These are phyloP conservation scores for Drosophila sucinea DNA, from an alignment of 1,140 invertebrate genomes.

Conservation along the genomic window DNA sequence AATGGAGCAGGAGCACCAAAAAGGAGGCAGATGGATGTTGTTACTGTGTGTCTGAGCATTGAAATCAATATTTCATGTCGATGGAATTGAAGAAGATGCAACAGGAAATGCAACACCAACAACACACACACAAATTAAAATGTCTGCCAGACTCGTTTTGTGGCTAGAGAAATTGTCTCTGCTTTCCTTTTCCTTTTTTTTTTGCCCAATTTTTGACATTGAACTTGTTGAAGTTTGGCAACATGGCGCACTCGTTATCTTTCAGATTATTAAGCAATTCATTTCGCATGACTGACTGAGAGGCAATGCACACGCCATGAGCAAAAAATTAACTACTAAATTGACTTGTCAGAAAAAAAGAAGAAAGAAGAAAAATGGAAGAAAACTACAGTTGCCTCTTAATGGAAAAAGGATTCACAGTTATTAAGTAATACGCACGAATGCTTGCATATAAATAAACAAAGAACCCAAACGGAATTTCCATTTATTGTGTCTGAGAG, in stretches of 20 bases:
- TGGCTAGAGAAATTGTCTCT: not conserved
- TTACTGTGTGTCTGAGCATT: conserved; percentile 45
- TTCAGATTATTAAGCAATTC: conserved; percentile 69
- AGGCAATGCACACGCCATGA: conserved; percentile 58
- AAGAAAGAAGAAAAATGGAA: conserved; percentile 2
- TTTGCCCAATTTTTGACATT: conserved; percentile 30
- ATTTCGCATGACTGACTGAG: conserved; percentile 48
- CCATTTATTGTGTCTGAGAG: conserved; percentile 32
- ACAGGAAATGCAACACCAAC: conserved; percentile 65
- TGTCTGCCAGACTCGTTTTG: conserved; percentile 45
- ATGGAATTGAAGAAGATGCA: conserved; percentile 50
- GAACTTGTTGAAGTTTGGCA: conserved; percentile 38
- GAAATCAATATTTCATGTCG: conserved; percentile 76
- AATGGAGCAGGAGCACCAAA: conserved; percentile 11
- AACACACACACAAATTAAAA: conserved; percentile 59
- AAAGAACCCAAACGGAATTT: conserved; percentile 62
- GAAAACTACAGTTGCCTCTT: conserved; percentile 17
- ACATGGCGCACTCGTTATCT: conserved; percentile 8
- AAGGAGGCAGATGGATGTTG: conserved; percentile 33
- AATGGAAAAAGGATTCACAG: conserved; percentile 59
- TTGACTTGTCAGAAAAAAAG: conserved; percentile 69
- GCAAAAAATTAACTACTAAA: conserved; percentile 69
- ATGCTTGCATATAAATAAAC: conserved; percentile 37
- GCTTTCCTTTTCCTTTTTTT: too few relatives aligned
- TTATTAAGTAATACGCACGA: conserved; percentile 73